Evolutionary conservation across 2,888 invertebrate species (phyloP), one percentile per base, ranked within the genome.

Genomic region (Pollenia amentaria): DNA sequence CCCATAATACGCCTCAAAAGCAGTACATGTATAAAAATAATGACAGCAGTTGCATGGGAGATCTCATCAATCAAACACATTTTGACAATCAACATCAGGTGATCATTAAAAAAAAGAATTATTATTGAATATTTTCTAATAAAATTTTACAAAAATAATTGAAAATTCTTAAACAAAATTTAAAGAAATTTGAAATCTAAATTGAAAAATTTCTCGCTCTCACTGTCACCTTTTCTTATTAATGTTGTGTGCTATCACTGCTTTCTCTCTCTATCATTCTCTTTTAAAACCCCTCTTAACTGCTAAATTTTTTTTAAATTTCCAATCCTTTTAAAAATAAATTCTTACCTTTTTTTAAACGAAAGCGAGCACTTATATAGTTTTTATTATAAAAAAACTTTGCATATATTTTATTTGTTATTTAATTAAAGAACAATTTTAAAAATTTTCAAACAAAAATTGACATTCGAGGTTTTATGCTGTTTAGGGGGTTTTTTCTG

Each of bases 61-160:
- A 40, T 48, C 62, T 67, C 84, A 84, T 81, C 53, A 85, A 84
- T 75, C 80, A 83, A 57, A 76, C 75, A 80, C 87, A 87, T 84
- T 79, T 77, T 89, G 91, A 92, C 91, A 91, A 92, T 91, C 91
- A 90, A 89, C 91, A 92, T 90, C 91, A 91, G 91, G 91, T 91
- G 91, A 91, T 90, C 79, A 88, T 88, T 77, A 46, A 44, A 51
- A 76, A 70, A 53, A 21, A 53, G 14, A 42, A 53, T 46, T 40
- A 8, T 62, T 79, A 64, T 18, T 72, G 73, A 72, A 51, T 57
- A 60, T 51, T 40, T 76, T 64, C 29, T 48, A 51, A 51, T 14
- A 65, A 80, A 38, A 75, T 57, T 57, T 9, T 14, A 53, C 69
- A 60, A 70, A 78, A 51, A 65, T 38, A 83, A 29, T 38, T 16